Evolutionary conservation across 35 echinoderm and acorn worm species (phyloP).

Genomic region (Strongylocentrotus purpuratus): DNA sequence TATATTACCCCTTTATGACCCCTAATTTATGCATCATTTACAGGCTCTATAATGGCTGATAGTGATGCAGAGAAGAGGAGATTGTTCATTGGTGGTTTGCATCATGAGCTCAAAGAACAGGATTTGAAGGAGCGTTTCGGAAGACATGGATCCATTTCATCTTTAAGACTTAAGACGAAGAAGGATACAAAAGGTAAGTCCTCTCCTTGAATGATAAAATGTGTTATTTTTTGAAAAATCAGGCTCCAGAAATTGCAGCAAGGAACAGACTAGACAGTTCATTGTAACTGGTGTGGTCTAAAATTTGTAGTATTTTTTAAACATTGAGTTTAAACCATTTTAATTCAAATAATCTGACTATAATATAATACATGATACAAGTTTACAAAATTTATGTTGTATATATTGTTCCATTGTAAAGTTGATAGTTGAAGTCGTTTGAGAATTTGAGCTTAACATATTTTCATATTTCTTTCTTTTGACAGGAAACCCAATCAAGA

Average conservation of each 20-base stretch:
- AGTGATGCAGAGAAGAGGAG: conserved; percentile 15
- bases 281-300: neutral
- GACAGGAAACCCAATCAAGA: conserved; percentile 63
- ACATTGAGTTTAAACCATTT: neutral
- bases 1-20: neutral
- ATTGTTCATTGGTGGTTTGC: conserved; percentile 61
- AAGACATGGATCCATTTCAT: conserved; percentile 58
- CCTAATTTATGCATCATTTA: neutral
- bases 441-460: neutral
- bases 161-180: conserved; percentile 55
- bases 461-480: conserved; percentile 12
- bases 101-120: neutral
- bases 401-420: neutral
- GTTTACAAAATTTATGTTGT: neutral
- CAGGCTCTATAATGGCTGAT: neutral
- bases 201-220: neutral
- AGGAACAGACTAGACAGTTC: neutral
- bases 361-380: too few relatives aligned
- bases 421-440: neutral
- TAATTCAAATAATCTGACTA: neutral
- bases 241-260: neutral
- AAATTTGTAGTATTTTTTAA: neutral
- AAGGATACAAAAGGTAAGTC: conserved; percentile 53
- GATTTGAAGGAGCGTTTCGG: conserved; percentile 55
- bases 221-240: neutral